Conservation (phyloP, 2,888 invertebrate genomes). For the Digitonthophagus gazella region DNA sequence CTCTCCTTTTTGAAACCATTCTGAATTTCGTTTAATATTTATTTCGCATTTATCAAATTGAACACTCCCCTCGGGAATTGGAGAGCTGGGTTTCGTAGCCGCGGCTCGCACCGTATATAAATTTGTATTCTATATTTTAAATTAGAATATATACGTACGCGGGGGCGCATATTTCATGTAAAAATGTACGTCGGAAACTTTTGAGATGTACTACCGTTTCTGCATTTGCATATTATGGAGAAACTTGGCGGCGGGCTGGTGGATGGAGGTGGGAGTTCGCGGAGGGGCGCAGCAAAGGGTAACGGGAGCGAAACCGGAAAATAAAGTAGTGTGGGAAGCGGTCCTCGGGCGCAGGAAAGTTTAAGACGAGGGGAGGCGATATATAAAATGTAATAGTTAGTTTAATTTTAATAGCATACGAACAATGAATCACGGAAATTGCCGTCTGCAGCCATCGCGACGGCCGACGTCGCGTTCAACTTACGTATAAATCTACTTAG, state of each 20-base stretch:
- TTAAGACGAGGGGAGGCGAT: conserved; percentile 30
- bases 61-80: conserved; percentile 50
- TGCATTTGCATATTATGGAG: conserved; percentile 50
- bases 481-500: conserved; percentile 40
- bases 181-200: conserved; percentile 44
- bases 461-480: conserved; percentile 32
- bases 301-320: background rate
- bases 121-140: conserved; percentile 55
- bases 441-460: conserved; percentile 31
- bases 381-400: conserved; percentile 34
- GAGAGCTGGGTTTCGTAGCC: conserved; percentile 41
- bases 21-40: conserved; percentile 51
- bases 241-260: conserved; percentile 40
- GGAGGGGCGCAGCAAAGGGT: background rate
- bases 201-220: conserved; percentile 46
- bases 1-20: background rate
- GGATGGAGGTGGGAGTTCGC: conserved; percentile 6
- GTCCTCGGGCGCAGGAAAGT: conserved; percentile 19
- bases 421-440: conserved; percentile 38
- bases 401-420: conserved; percentile 34
- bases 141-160: conserved; percentile 53
- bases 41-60: conserved; percentile 53
- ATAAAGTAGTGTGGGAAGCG: conserved; percentile 13
- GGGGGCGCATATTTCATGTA: conserved; percentile 52
- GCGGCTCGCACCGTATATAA: conserved; percentile 43